phyloP scores from a whole-genome alignment of 2,797 vertebrate species.

The Anguilla anguilla region DNA sequence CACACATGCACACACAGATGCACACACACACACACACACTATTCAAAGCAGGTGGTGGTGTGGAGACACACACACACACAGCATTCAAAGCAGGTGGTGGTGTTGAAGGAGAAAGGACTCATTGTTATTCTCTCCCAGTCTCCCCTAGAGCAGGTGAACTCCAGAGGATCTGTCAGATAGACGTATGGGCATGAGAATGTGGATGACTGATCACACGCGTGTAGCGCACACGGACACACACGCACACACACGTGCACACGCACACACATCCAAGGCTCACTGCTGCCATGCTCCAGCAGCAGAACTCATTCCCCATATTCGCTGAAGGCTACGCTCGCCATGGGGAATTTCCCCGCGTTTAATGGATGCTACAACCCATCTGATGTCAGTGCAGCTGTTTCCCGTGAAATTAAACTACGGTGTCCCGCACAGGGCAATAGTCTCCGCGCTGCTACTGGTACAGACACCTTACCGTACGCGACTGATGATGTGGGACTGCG shows the following conservation, averaged over 20 bases:
- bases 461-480: not conserved
- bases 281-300: not conserved
- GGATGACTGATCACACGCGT: slow-evolving; percentile 1
- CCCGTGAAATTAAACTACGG: not conserved
- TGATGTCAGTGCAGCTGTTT: not conserved
- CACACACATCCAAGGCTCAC: not conserved
- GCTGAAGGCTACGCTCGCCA: not conserved
- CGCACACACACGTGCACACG: not conserved
- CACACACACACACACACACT: too few species aligned
- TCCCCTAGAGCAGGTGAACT: not conserved
- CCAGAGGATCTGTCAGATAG: not conserved
- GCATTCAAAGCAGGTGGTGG: not conserved
- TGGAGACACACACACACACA: too few species aligned
- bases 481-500: not conserved
- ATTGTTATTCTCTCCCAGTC: not conserved
- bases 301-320: not conserved
- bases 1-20: not conserved
- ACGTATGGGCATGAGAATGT: not conserved
- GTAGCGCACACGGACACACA: not conserved
- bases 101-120: not conserved
- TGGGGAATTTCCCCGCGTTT: not conserved
- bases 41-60: too few species aligned
- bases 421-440: not conserved
- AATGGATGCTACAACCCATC: not conserved
- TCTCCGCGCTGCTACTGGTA: not conserved